phyloP scores from a whole-genome alignment of 2,113 vertebrate genomes.

The Tetrax tetrax region DNA sequence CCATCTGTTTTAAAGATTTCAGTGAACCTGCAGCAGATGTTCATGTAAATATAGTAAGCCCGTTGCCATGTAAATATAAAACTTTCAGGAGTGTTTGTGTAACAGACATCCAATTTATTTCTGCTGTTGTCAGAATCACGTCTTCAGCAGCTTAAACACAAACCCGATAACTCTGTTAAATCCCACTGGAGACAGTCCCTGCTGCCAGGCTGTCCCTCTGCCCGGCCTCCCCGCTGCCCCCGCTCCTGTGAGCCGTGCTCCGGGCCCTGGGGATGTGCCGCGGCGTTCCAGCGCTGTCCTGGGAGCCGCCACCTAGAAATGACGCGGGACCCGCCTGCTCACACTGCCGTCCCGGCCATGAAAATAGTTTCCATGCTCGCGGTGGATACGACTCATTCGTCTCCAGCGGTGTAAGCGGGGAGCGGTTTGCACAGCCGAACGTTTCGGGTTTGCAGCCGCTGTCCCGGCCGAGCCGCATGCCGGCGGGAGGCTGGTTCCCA shows the following conservation, averaged over 20 bases:
- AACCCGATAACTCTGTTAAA: slow-evolving; percentile 30
- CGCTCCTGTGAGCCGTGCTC: not conserved
- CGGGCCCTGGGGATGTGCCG: not conserved
- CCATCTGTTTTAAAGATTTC: slow-evolving; percentile 79
- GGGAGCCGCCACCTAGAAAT: not conserved
- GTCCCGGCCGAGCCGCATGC: not conserved
- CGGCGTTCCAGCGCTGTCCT: not conserved
- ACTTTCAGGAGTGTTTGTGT: slow-evolving; percentile 56
- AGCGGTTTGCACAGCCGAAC: not conserved
- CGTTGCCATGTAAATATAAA: slow-evolving; percentile 70
- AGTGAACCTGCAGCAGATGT: slow-evolving; percentile 80
- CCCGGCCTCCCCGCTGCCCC: not conserved
- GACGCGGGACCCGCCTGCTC: not conserved
- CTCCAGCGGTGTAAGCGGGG: not conserved
- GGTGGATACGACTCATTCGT: not conserved
- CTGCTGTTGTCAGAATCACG: not conserved
- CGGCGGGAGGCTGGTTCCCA: not conserved
- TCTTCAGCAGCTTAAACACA: not conserved
- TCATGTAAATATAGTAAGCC: slow-evolving; percentile 78
- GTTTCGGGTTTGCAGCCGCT: not conserved
- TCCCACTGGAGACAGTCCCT: not conserved
- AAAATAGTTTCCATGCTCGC: not conserved
- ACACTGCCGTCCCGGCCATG: not conserved
- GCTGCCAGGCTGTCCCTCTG: not conserved
- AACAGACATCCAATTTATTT: slow-evolving; percentile 34